A percentile compares a stretch with the other conserved stretches of the same genome.
Conservation (phyloP, 1,140 invertebrate species). For the Heterodera carotae region DNA sequence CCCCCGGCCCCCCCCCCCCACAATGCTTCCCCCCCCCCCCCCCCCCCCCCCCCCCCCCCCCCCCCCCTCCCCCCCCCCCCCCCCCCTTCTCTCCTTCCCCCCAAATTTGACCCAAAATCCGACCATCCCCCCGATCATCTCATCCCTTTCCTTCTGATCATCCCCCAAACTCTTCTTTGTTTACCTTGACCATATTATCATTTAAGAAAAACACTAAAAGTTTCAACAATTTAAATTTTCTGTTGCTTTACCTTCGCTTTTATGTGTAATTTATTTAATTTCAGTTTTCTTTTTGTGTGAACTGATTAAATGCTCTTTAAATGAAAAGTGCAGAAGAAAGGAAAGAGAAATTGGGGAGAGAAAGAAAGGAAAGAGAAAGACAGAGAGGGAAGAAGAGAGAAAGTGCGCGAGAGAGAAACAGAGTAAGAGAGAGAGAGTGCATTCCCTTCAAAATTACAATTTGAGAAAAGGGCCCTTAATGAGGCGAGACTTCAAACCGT, state of each 20-base stretch:
- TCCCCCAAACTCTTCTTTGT: neutral
- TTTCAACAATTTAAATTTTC: neutral
- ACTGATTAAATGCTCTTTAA: neutral
- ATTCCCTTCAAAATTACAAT: slow-evolving; percentile 7
- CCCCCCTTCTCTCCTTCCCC: too few species aligned
- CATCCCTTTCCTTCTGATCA: neutral
- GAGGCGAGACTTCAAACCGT: neutral
- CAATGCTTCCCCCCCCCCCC: too few species aligned
- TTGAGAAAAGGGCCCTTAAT: slow-evolving; percentile 12
- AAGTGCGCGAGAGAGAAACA: neutral
- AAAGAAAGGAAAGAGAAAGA: slow-evolving; percentile 12
- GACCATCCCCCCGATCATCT: neutral
- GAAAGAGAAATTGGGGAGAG: neutral
- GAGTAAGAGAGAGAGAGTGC: too few species aligned
- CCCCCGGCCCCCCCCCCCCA: too few species aligned
- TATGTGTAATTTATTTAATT: neutral
- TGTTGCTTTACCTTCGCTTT: neutral
- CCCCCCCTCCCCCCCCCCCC: too few species aligned
- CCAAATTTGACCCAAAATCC: neutral
- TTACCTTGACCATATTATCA: neutral
- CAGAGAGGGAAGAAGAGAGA: neutral
- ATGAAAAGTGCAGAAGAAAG: slow-evolving; percentile 2
- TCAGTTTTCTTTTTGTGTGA: neutral
- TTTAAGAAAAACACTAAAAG: too few species aligned
- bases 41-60: too few species aligned